A percentile compares a stretch with the other conserved stretches of the same genome.
Evolutionary conservation across 2,797 vertebrate species (phyloP).

Genomic region (Toxotes lorentzi): DNA sequence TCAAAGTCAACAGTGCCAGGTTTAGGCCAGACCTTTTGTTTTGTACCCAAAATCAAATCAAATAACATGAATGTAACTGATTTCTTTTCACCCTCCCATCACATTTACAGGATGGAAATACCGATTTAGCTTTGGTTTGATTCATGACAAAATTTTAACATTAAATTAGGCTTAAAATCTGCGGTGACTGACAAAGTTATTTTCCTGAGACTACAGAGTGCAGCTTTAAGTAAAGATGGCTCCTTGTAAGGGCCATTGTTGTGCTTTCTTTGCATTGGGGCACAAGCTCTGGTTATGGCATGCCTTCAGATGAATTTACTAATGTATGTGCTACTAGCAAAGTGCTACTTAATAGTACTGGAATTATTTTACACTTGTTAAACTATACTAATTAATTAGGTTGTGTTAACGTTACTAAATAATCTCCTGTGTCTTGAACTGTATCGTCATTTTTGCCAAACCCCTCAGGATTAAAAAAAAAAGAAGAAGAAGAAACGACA

Average conservation of each 20-base stretch:
- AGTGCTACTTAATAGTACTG: conserved; percentile 49
- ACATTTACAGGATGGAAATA: neutral
- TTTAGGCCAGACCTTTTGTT: neutral
- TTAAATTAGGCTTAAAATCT: neutral
- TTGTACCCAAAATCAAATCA: conserved; percentile 15
- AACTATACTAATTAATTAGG: conserved; percentile 25
- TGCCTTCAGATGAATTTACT: conserved; percentile 55
- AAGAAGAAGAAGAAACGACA: conserved; percentile 1
- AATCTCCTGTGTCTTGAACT: conserved; percentile 29
- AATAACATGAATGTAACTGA: conserved; percentile 28
- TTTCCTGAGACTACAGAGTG: conserved; percentile 41
- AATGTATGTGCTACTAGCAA: conserved; percentile 59
- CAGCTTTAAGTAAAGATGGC: conserved; percentile 41
- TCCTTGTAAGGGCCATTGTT: conserved; percentile 24
- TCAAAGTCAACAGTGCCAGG: neutral
- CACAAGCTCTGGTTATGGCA: conserved; percentile 38
- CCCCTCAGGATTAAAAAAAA: conserved; percentile 46
- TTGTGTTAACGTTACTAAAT: conserved; percentile 28
- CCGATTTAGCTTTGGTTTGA: neutral
- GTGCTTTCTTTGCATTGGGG: conserved; percentile 45
- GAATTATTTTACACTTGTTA: conserved; percentile 31
- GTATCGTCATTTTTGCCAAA: conserved; percentile 29
- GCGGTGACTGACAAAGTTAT: neutral
- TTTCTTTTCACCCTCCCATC: neutral
- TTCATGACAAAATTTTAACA: conserved; percentile 2